Base-by-base conservation (phyloP, 2,797 vertebrate species). In the Chiloscyllium punctatum region DNA sequence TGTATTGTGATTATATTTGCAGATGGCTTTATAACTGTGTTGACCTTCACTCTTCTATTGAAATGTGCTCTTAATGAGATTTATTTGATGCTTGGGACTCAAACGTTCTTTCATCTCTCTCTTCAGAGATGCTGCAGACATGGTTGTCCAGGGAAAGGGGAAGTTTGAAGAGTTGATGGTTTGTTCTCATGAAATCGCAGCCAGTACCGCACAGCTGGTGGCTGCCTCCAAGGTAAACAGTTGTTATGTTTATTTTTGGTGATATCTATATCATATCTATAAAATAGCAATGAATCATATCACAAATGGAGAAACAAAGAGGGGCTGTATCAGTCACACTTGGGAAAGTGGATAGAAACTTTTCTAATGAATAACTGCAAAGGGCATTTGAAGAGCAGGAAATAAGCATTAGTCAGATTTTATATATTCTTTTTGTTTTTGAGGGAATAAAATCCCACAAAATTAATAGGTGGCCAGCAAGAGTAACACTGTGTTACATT, bases 91-190 rank as follows among this genome's bases (percentile, higher is more conserved):
- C 62, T 92, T 42, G 25, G n/a, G n/a, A 69, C 18, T 30, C 87
- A 16, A 95, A 42, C 74, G 21, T 79, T 53, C 33, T 72, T 16
- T 48, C 27, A 9, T 74, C 0, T 74, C 33, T 79, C 9, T 94
- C 96, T 11, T 16, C 97, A 99, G 99, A 3, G 99, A 99, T 0
- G 99, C 99, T 16, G 99, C 99, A 0, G 99, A 99, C 96, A 97
- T 99, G 96, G 98, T 99, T 96, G 98, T 99, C 51, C 99, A 99
- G 97, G 99, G 99, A 79, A 98, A 98, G 96, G 99, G 99, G 95
- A 99, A 99, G 68, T 99, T 98, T 0, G 99, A 99, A 97, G 99
- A 99, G 97, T 97, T 99, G 92, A 99, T 99, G 98, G 99, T 99
- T 95, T 99, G 99, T 96, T 99, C 99, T 0, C 99, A 98, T 77